Evolutionary conservation across 2,888 invertebrate species (phyloP).

Genomic region (Phortica okadai): DNA sequence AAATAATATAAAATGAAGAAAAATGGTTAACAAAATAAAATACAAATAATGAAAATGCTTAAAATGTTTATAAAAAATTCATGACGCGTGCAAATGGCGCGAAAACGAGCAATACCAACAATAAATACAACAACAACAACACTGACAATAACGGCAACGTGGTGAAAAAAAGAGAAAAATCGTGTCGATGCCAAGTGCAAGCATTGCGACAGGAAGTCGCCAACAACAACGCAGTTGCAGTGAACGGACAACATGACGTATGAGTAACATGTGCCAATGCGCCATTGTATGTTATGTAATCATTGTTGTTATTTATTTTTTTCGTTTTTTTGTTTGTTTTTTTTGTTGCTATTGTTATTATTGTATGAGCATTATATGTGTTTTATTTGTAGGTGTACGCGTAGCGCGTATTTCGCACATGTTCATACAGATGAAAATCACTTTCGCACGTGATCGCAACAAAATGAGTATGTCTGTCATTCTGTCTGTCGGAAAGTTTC

Average conservation of each 20-base stretch:
- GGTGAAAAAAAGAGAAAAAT: not conserved
- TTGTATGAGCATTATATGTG: conserved; percentile 22
- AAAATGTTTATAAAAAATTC: conserved; percentile 71
- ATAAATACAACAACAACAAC: conserved; percentile 31
- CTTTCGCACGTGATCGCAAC: conserved; percentile 42
- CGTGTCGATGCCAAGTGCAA: conserved; percentile 61
- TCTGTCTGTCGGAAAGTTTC: not conserved
- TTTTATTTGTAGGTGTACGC: conserved; percentile 32
- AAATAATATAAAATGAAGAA: not conserved
- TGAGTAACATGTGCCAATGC: conserved; percentile 29
- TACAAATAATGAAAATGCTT: conserved; percentile 63
- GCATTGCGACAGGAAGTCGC: conserved; percentile 31
- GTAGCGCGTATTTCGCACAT: conserved; percentile 34
- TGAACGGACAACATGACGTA: conserved; percentile 22
- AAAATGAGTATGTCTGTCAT: conserved; percentile 41
- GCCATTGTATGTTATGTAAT: conserved; percentile 43
- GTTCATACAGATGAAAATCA: conserved; percentile 46
- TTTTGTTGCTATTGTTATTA: conserved; percentile 34
- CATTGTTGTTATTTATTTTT: conserved; percentile 43
- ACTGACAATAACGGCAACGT: conserved; percentile 9
- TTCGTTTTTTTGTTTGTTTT: conserved; percentile 40
- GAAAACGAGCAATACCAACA: conserved; percentile 61
- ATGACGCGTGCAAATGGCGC: conserved; percentile 70
- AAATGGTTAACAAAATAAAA: not conserved
- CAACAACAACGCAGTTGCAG: not conserved